Evolutionary conservation across 2,888 invertebrate species (phyloP), one percentile per base, ranked within the genome.

Genomic region (Cataglyphis albicans): DNA sequence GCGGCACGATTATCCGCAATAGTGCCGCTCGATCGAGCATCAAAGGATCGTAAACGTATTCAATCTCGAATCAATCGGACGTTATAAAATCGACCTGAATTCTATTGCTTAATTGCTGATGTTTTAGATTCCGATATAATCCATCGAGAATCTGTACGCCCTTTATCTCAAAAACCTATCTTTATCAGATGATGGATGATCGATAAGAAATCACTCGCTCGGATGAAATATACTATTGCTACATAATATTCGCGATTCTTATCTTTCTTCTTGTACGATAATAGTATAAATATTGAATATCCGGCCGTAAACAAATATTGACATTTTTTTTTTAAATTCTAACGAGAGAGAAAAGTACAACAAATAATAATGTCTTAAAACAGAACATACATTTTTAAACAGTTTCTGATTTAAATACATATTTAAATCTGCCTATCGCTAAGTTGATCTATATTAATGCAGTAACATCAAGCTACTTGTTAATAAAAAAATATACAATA

Each of bases 1-100:
- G 83, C 82, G 82, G 61, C 61, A 52, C 84, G 90, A 89, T 89
- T 90, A 90, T 90, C 87, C 84, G 80, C 81, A 81, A 48, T 78
- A 85, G 87, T 78, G 48, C 81, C 68, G 73, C 61, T 83, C 83
- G 75, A 86, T 87, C 86, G 75, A 85, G 80, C 81, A 82, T 87
- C 83, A 85, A 85, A 86, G 86, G 85, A 81, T 75, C 83, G 72
- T 38, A 61, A 63, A 55, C 59, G 81, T 78, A 70, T 82, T 82
- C 75, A 82, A 78, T 78, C 78, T 78, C 78, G 78, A 78, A 70
- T 32, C 48, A 78, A 78, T 78, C 78, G 48, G 35, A 18, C 59
- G 78, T 78, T 70, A 78, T 59, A 32, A 70, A 44, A 35, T 61
- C 59, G 44, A 70, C 32, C 68, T 44, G 12, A 78, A 70, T 78